phyloP scores from a whole-genome alignment of 1,140 invertebrate genomes.

The Drosophila gunungcola region DNA sequence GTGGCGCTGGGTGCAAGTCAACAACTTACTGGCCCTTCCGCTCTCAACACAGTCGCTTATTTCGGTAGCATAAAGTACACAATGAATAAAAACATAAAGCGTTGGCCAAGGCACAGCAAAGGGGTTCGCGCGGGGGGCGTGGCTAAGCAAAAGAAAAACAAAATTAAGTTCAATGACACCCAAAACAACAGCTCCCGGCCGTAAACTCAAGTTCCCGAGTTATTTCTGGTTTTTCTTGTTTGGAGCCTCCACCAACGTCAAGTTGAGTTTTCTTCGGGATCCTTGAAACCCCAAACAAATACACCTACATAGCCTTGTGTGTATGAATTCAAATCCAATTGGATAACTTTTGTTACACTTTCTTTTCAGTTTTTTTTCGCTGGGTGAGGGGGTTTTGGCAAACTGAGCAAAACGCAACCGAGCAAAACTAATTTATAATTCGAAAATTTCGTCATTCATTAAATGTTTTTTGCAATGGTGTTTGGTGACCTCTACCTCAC shows the following conservation, averaged over 20 bases:
- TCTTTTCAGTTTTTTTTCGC: constrained; percentile 7
- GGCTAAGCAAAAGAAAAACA: constrained; percentile 59
- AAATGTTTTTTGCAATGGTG: constrained; percentile 32
- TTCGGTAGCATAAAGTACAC: constrained; percentile 75
- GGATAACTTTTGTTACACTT: constrained; percentile 81
- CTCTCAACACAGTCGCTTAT: constrained; percentile 28
- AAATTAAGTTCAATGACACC: constrained; percentile 81
- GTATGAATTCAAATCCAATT: constrained; percentile 54
- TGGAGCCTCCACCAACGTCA: constrained; percentile 72
- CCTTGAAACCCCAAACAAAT: background rate
- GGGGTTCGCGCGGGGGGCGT: constrained; percentile 2
- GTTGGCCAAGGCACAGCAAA: background rate
- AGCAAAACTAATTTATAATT: constrained; percentile 60
- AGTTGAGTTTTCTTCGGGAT: constrained; percentile 33
- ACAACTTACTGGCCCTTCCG: constrained; percentile 56
- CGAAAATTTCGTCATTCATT: constrained; percentile 36
- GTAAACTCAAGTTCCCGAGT: constrained; percentile 47
- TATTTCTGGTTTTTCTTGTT: constrained; percentile 29
- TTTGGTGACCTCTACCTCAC: constrained; percentile 48
- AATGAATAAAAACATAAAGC: constrained; percentile 76
- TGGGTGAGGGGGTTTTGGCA: background rate
- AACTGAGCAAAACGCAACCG: constrained; percentile 1
- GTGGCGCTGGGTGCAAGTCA: constrained; percentile 46
- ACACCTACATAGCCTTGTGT: background rate
- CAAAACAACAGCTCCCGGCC: constrained; percentile 62